phyloP scores from a whole-genome alignment of 2,888 invertebrate species.

The Apodemia mormo region DNA sequence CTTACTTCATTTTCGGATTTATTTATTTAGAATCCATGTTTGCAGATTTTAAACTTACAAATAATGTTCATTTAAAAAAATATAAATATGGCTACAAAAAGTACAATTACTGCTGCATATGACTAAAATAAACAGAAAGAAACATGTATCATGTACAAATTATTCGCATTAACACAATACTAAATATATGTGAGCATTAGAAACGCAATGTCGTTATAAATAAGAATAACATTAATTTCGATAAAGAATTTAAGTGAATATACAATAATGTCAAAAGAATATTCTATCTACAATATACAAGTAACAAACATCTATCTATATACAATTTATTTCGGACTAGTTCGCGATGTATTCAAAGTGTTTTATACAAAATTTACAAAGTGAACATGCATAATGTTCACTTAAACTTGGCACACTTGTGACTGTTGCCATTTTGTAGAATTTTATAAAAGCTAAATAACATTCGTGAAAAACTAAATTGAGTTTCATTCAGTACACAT shows the following conservation, averaged over 20 bases:
- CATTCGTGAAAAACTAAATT: constrained; percentile 22
- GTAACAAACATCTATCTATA: constrained; percentile 81
- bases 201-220: constrained; percentile 62
- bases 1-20: constrained; percentile 60
- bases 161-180: constrained; percentile 51
- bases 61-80: constrained; percentile 74
- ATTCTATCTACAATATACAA: constrained; percentile 81
- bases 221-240: constrained; percentile 69
- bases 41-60: constrained; percentile 78
- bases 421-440: constrained; percentile 21
- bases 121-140: constrained; percentile 59
- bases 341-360: constrained; percentile 67
- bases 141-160: constrained; percentile 56
- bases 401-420: constrained; percentile 32
- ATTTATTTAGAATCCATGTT: constrained; percentile 80
- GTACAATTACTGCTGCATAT: constrained; percentile 60
- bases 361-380: constrained; percentile 57
- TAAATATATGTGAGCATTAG: constrained; percentile 65
- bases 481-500: constrained; percentile 1
- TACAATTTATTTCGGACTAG: constrained; percentile 81
- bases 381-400: constrained; percentile 64
- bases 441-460: constrained; percentile 21
- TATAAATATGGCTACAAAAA: constrained; percentile 78
- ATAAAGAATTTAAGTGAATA: constrained; percentile 70
- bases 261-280: constrained; percentile 76